Evolutionary conservation across 2,113 vertebrate genomes (phyloP).

Genomic region (Chunga burmeisteri): DNA sequence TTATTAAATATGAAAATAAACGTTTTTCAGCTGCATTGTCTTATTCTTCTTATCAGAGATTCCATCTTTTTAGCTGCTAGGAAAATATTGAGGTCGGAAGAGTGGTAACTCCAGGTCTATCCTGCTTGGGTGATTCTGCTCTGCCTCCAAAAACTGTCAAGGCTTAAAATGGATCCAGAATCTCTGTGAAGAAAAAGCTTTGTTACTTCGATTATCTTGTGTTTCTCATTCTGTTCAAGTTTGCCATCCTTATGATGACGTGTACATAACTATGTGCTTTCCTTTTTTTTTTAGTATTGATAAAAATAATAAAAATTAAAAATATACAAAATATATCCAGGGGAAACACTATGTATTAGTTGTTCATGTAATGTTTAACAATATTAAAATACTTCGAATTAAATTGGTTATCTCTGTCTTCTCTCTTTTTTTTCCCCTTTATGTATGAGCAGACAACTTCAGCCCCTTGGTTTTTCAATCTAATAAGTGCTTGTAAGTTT

Average conservation of each 20-base stretch:
- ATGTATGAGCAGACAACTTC: background rate
- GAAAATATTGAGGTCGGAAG: background rate
- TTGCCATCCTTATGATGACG: background rate
- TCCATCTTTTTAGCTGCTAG: background rate
- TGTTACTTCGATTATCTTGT: background rate
- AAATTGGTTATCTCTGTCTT: background rate
- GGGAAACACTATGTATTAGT: background rate
- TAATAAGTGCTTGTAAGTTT: background rate
- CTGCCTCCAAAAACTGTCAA: background rate
- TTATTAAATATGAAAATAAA: background rate
- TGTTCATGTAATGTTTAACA: background rate
- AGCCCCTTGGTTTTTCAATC: background rate
- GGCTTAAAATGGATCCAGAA: background rate
- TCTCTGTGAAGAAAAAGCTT: background rate
- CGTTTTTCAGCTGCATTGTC: background rate
- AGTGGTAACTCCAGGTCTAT: background rate
- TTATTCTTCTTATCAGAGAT: background rate
- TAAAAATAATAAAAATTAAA: background rate
- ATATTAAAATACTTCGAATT: background rate
- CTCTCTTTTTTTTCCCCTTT: background rate
- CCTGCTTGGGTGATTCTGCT: background rate
- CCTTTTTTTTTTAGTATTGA: background rate
- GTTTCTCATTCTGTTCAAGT: background rate
- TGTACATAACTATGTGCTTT: background rate
- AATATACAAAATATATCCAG: background rate